Percentiles rank a stretch among this genome's conserved stretches.
Evolutionary conservation across 2,888 invertebrate species (phyloP).

Genomic region (Stomorhina lunata): DNA sequence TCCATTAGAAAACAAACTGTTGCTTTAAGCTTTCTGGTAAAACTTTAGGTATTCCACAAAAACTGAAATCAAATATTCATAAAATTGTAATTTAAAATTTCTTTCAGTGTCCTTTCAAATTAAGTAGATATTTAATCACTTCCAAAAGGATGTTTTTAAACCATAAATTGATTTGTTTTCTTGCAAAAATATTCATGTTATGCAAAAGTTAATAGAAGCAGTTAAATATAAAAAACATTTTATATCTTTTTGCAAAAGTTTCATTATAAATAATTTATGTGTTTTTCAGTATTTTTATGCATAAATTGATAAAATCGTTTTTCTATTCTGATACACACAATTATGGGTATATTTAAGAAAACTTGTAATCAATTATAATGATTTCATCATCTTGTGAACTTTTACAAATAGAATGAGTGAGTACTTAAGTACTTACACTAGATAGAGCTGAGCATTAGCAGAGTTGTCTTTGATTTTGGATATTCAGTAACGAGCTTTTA

Average conservation of each 20-base stretch:
- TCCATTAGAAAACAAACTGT: no score
- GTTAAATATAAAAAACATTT: slow-evolving; percentile 6
- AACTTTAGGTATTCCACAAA: no score
- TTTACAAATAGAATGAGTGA: not conserved
- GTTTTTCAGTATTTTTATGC: slow-evolving; percentile 17
- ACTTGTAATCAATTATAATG: slow-evolving; percentile 8
- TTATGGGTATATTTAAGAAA: not conserved
- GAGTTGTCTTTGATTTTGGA: not conserved
- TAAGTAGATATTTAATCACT: not conserved
- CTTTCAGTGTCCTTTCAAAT: not conserved
- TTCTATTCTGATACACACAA: not conserved
- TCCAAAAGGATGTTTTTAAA: not conserved
- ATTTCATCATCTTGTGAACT: slow-evolving; percentile 22
- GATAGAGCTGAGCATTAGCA: not conserved
- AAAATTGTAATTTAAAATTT: no score
- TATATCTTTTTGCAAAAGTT: not conserved
- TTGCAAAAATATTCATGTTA: not conserved
- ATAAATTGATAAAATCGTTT: slow-evolving; percentile 29
- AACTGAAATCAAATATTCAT: no score
- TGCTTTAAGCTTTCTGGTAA: no score
- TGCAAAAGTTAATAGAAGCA: slow-evolving; percentile 1
- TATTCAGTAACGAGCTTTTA: not conserved
- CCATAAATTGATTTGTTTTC: slow-evolving; percentile 12
- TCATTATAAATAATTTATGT: slow-evolving; percentile 13
- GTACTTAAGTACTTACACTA: not conserved